Percentiles rank a stretch among this genome's conserved stretches.
Conservation (phyloP, 2,888 invertebrate genomes). For the Dicyrtomina minuta region DNA sequence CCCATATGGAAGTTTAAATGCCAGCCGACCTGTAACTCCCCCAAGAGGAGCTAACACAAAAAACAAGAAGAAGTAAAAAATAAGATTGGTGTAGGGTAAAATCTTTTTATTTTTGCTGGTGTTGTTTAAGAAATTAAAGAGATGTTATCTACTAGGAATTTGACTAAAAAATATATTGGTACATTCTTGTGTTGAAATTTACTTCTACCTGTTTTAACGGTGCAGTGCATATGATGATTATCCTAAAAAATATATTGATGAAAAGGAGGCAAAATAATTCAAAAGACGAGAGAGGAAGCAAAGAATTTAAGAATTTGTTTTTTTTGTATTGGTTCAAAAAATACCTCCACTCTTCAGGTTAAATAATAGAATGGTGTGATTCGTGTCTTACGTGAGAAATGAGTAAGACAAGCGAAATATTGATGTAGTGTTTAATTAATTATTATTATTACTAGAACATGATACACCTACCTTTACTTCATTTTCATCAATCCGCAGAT, state of each 20-base stretch:
- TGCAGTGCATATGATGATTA: constrained; percentile 30
- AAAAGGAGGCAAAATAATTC: constrained; percentile 7
- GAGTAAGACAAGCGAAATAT: no score
- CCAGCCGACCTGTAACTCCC: constrained; percentile 96
- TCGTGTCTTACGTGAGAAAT: no score
- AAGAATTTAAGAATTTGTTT: no score
- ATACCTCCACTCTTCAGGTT: no score
- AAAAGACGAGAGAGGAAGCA: constrained; percentile 22
- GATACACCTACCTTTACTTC: no score
- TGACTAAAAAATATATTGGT: constrained; percentile 14
- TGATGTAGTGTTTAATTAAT: no score
- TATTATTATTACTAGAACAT: no score
- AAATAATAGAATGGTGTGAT: constrained; percentile 24
- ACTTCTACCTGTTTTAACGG: constrained; percentile 33
- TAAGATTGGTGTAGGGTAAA: constrained; percentile 33
- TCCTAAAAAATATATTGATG: not conserved
- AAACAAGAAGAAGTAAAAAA: constrained; percentile 82
- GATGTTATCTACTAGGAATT: no score
- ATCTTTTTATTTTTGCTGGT: constrained; percentile 36
- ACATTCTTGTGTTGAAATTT: constrained; percentile 29
- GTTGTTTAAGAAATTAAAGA: constrained; percentile 30
- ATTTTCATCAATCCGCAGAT: no score
- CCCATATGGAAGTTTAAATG: constrained; percentile 87
- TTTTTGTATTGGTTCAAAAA: constrained; percentile 29
- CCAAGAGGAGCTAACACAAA: constrained; percentile 91